Evolutionary conservation across 2,888 invertebrate species (phyloP), one percentile per base, ranked within the genome.

Genomic region (Napeogenes sylphis): DNA sequence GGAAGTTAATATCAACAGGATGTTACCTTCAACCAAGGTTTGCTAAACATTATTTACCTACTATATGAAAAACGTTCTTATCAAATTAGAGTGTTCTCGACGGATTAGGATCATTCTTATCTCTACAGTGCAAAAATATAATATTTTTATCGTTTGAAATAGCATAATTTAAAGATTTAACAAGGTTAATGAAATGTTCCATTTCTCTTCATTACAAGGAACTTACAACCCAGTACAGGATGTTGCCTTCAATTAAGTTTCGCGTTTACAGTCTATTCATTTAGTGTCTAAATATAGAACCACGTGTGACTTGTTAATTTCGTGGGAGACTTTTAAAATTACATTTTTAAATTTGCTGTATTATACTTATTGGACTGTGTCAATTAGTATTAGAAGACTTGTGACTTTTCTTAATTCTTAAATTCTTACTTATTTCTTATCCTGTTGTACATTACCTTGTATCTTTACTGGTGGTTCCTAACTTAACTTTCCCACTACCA

Each of bases 21-120:
- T 83, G 75, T 85, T 80, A 82, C 85, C 86, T 86, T 85, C 77
- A 69, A 62, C 73, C 83, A 82, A 84, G 85, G 85, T 80, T 81
- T 77, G 75, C 78, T 71, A 75, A 61, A 42, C 51, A 35, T 35
- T 46, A 58, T 64, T 42, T 51, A 59, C 38, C 35, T 59, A 42
- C 38, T 46, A 56, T 30, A 55, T 45, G 45, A 55, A 45, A 33
- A 14, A 35, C 5, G 45, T 55, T 45, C 45, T 14, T 14, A 46
- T 53, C 32, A 14, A 59, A 45, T 55, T 46, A 46, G 55, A 46
- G 35, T 10, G 10, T 30, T 51, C 51, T 30, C 12, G 42, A 51
- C 12, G 8, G 8, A n/a, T 51, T 30, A 12, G 51, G 10, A 12
- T 10, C 21, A 30, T 30, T 51, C 6, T 21, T 47, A 47, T 47